Evolutionary conservation across 2,113 vertebrate species (phyloP), one percentile per base, ranked within the genome.

Genomic region (Anseranas semipalmata): DNA sequence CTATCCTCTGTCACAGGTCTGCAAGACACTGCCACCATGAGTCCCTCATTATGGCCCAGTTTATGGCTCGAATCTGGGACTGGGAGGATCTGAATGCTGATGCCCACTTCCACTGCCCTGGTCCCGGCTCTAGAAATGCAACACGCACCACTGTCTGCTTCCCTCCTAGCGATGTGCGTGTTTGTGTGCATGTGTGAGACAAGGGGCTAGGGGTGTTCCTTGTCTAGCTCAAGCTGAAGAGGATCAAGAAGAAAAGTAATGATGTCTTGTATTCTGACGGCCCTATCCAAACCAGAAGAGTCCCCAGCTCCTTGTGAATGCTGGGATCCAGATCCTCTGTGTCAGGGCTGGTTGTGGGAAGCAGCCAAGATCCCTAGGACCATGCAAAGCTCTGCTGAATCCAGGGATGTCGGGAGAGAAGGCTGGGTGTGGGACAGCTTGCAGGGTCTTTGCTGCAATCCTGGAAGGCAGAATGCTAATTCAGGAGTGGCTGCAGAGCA

Each of bases 401-500:
- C 19, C 22, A 10, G 7, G 32, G 11, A 73, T 13, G 13, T 66
- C 50, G 71, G 41, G 37, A 89, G 27, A 24, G 58, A 55, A 77
- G 81, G 72, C 37, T 74, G 76, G 18, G 17, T 14, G 8, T 11
- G 67, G 32, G 11, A 75, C 33, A 60, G 35, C 30, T 59, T 93
- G 25, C 74, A 85, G n/a, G 10, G 27, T 60, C 79, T 94, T 77
- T 67, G 20, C 67, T 63, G 46, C 41, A 30, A 35, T 27, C 52
- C 25, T 0, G 0, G 45, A 70, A 81, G 70, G 25, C 37, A 84
- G 50, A 63, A 22, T 2, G 0, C 59, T 76, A 58, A n/a, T 74
- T 73, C 65, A 19, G 37, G 28, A 65, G 30, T 30, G 28, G 63
- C 56, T 58, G 32, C 56, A 58, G 32, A 58, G 19, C 55, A 58